These are phyloP conservation scores for Cyrtonyx montezumae DNA, from an alignment of 2,113 vertebrate genomes.

Conservation along the genomic window DNA sequence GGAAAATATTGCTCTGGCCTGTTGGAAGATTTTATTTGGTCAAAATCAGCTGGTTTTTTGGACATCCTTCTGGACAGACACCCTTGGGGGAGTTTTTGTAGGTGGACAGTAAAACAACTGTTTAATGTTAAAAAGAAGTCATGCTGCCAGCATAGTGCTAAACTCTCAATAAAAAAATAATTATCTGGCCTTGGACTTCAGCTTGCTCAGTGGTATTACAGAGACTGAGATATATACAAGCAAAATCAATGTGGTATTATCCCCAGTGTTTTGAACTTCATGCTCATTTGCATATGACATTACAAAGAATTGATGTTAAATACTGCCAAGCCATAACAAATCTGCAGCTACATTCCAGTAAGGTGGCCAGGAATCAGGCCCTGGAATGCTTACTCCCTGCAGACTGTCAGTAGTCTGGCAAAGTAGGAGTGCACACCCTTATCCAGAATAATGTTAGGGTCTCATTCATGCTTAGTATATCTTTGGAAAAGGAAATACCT, in stretches of 20 bases:
- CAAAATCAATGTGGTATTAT: not conserved
- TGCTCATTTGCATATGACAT: not conserved
- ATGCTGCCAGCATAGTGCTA: not conserved
- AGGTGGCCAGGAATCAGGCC: not conserved
- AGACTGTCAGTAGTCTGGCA: not conserved
- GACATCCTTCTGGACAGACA: not conserved
- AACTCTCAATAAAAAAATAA: not conserved
- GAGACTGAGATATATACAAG: not conserved
- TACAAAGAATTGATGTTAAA: constrained; percentile 4
- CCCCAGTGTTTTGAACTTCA: not conserved
- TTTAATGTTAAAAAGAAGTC: not conserved
- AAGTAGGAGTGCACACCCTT: not conserved
- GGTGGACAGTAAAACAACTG: not conserved
- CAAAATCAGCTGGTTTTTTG: not conserved
- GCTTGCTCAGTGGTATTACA: not conserved
- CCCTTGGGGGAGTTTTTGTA: not conserved
- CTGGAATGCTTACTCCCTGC: not conserved
- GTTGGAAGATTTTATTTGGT: not conserved
- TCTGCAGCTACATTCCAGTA: not conserved
- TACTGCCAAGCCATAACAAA: constrained; percentile 11
- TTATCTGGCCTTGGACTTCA: not conserved
- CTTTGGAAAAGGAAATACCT: constrained; percentile 51
- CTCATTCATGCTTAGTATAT: not conserved
- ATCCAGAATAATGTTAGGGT: not conserved
- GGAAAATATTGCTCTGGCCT: not conserved